A percentile compares a stretch with the other conserved stretches of the same genome.
These are phyloP conservation scores for Spizaetus ornatus DNA, from an alignment of 2,113 vertebrate genomes.

Conservation along the genomic window DNA sequence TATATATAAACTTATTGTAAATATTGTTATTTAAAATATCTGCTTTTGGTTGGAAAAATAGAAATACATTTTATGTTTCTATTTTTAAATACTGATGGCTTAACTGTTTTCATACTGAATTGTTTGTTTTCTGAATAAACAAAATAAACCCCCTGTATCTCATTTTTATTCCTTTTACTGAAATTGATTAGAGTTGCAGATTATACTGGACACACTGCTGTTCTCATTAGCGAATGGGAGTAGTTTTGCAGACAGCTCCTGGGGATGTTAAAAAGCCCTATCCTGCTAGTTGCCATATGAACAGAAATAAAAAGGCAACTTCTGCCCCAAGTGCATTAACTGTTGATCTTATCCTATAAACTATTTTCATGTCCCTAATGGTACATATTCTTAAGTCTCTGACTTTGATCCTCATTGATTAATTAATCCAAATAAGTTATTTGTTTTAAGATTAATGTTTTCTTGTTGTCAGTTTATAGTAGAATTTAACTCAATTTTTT, in stretches of 20 bases:
- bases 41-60: neutral
- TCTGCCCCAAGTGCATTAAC: neutral
- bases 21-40: too few species aligned
- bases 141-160: neutral
- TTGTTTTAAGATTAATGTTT: neutral
- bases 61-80: neutral
- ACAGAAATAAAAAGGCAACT: neutral
- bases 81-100: neutral
- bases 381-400: neutral
- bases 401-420: neutral
- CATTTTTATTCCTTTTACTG: neutral
- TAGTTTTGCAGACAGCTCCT: neutral
- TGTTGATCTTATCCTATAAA: neutral
- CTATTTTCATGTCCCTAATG: neutral
- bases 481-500: neutral
- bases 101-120: neutral
- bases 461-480: neutral
- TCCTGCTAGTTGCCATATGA: neutral
- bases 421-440: constrained; percentile 1
- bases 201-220: neutral
- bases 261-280: neutral
- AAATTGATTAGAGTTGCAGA: neutral
- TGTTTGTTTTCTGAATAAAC: constrained; percentile 40
- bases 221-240: neutral
- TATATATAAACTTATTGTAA: neutral